Evolutionary conservation across 2,888 invertebrate species (phyloP).

Genomic region (Eilema depressum): DNA sequence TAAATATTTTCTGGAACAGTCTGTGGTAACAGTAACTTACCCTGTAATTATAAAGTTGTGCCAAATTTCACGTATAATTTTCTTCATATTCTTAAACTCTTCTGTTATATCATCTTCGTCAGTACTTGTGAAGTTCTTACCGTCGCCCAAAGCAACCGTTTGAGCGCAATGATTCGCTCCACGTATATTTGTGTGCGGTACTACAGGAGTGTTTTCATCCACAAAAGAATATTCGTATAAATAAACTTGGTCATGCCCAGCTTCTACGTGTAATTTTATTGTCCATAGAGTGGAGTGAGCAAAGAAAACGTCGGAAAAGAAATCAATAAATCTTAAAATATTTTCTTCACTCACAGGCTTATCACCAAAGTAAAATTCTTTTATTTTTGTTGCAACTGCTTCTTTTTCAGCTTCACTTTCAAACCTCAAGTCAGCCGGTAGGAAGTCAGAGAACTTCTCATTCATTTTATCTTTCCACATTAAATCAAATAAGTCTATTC

Average conservation of each 20-base stretch:
- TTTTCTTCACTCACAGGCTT: constrained; percentile 46
- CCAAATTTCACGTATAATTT: constrained; percentile 27
- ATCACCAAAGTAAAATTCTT: constrained; percentile 60
- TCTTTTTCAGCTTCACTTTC: constrained; percentile 50
- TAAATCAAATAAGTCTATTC: constrained; percentile 50
- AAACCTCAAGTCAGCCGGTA: constrained; percentile 64
- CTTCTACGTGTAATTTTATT: constrained; percentile 46
- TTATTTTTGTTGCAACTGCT: constrained; percentile 52
- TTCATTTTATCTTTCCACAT: constrained; percentile 62
- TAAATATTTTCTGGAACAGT: too few relatives aligned
- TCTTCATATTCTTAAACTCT: constrained; percentile 44
- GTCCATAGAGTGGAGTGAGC: constrained; percentile 47
- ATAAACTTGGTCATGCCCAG: constrained; percentile 54
- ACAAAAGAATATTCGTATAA: constrained; percentile 59
- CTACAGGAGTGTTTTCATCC: constrained; percentile 38
- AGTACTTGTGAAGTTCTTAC: constrained; percentile 3
- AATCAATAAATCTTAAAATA: constrained; percentile 55
- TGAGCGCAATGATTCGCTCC: constrained; percentile 61
- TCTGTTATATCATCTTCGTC: constrained; percentile 28
- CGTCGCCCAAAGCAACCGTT: constrained; percentile 38
- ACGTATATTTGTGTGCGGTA: constrained; percentile 46
- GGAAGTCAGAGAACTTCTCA: constrained; percentile 64
- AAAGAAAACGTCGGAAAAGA: constrained; percentile 56
- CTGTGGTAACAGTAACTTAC: not conserved
- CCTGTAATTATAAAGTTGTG: constrained; percentile 22